Conservation (phyloP, 2,797 vertebrate species). For the Megalops cyprinoides region DNA sequence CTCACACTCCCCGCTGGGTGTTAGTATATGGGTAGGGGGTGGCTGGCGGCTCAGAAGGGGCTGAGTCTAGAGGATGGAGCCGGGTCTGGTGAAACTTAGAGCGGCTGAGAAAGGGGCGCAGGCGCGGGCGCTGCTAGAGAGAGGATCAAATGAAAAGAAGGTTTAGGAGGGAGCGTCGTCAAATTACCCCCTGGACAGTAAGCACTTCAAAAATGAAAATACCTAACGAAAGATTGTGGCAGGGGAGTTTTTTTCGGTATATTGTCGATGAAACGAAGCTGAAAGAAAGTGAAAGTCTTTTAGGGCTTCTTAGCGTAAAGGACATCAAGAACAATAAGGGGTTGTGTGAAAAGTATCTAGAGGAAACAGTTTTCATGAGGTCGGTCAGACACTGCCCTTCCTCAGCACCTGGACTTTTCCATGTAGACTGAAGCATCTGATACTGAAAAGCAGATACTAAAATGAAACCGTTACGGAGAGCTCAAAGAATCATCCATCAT, state of each 20-base stretch:
- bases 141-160: constrained; percentile 64
- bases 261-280: not conserved
- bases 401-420: too few species aligned
- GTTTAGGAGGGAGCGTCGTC: constrained; percentile 72
- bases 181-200: constrained; percentile 63
- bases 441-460: too few species aligned
- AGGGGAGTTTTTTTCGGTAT: not conserved
- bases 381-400: too few species aligned
- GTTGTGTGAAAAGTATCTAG: constrained; percentile 25
- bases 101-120: constrained; percentile 63
- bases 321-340: constrained; percentile 21
- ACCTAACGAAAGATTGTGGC: not conserved
- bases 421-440: too few species aligned
- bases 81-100: constrained; percentile 66
- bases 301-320: constrained; percentile 14
- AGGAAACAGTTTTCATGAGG: not conserved
- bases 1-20: constrained; percentile 65
- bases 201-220: constrained; percentile 8
- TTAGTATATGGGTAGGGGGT: constrained; percentile 48
- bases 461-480: too few species aligned
- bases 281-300: not conserved
- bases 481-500: too few species aligned
- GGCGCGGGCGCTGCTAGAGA: constrained; percentile 71
- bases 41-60: constrained; percentile 68
- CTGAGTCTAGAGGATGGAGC: constrained; percentile 69